These are phyloP conservation scores for Melikaiella ostensackeni DNA, from an alignment of 2,888 invertebrate genomes.

Conservation along the genomic window DNA sequence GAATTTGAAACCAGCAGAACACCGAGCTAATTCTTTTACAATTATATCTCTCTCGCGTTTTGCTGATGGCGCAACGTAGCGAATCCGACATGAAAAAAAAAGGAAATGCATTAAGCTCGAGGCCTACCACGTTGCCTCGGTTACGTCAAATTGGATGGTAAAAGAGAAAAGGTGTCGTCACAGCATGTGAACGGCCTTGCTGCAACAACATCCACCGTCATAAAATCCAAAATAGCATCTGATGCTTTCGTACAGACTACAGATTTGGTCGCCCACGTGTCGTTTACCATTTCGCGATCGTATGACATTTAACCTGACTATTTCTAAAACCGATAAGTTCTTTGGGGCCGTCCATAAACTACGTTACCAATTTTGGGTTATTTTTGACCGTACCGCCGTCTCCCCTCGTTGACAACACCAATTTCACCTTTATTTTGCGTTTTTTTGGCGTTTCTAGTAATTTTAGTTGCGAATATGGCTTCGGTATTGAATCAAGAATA, in stretches of 20 bases:
- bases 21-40: not conserved
- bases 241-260: constrained; percentile 52
- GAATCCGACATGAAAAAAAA: not conserved
- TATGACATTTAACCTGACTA: constrained; percentile 51
- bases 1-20: not conserved
- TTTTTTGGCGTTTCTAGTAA: too few relatives aligned
- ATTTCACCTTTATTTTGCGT: too few relatives aligned
- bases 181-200: constrained; percentile 62
- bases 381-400: too few relatives aligned
- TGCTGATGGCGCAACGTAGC: not conserved
- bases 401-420: too few relatives aligned
- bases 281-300: constrained; percentile 50
- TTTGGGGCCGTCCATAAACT: too few relatives aligned
- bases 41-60: not conserved
- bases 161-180: constrained; percentile 60
- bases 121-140: not conserved
- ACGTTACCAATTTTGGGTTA: too few relatives aligned
- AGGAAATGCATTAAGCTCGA: not conserved
- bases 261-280: constrained; percentile 53
- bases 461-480: too few relatives aligned
- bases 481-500: too few relatives aligned
- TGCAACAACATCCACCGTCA: constrained; percentile 64
- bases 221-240: constrained; percentile 65
- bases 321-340: not conserved
- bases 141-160: constrained; percentile 36